Base-by-base conservation (phyloP, 2,113 vertebrate genomes). In the Labeo rohita region DNA sequence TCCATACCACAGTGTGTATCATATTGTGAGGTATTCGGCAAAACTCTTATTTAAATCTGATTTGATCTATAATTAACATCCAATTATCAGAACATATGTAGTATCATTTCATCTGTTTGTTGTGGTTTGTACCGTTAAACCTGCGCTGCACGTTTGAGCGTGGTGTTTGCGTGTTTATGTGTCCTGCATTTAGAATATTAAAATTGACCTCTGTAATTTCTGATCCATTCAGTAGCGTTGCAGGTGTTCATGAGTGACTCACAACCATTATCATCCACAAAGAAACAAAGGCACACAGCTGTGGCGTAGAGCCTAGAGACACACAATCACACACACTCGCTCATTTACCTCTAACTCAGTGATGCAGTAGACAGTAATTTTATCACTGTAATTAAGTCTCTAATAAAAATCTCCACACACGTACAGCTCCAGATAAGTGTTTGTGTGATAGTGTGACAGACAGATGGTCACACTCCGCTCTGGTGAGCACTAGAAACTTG, bases 331-430 rank as follows among this genome's bases (percentile, higher is more conserved):
- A 43, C 23, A 66, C 16, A 66, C 45, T 28, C 49, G 66, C 81
- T 83, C 50, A 56, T 72, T 73, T 83, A 83, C 81, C 49, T 83
- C 81, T 21, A 18, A 73, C 50, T 56, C 66, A 39, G 50, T 83
- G 23, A 90, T 89, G 73, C 90, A 90, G 90, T 81, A 47, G n/a
- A 1, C 43, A 0, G 12, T 91, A 90, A 92, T 89, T 90, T 12
- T 0, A 47, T 18, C 75, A 28, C 61, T 56, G 85, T 80, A 87
- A 83, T 83, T 83, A 73, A 70, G 81, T 83, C 49, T 83, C 39
- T 21, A 74, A 16, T 84, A 59, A 72, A 83, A 77, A 52, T 72
- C 21, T 84, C n/a, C 34, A 52, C 84, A 59, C 68, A 72, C 61
- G 45, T 65, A 36, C 34, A 47, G 34, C 61, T 66, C 39, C 52